Base-by-base conservation (phyloP, 2,888 invertebrate species). In the Petrophora chlorosata region DNA sequence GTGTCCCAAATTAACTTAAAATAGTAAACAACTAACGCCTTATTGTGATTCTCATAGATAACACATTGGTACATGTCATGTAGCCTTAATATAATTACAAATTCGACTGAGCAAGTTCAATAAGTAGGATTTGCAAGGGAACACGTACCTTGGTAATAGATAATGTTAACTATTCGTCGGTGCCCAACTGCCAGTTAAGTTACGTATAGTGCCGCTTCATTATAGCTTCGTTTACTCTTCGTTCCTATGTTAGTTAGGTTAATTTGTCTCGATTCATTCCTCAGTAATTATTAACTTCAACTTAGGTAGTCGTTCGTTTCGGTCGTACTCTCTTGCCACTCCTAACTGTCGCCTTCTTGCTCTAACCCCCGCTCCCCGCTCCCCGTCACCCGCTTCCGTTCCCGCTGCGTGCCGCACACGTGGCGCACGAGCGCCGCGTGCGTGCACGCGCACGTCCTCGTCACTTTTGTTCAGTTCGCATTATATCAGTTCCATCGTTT, bases 21-120 rank as follows among this genome's bases (percentile, higher is more conserved):
- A 77, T 85, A 85, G 79, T 76, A 34, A 56, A 41, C 54, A 67
- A 76, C 53, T 53, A 67, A 75, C 76, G 79, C 82, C 83, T 86
- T 85, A 84, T 75, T 86, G 85, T 86, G 85, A 86, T 87, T 82
- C 82, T 85, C 79, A 86, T 87, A 88, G 82, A 68, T 85, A 78
- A 78, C 78, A 80, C 76, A 75, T 79, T 73, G 82, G 79, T 83
- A 87, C 86, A 82, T 80, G 77, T 84, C 75, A 82, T 74, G 76
- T 84, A 86, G 83, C 78, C 82, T 79, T 85, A 76, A 75, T 77
- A 74, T 77, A 67, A 74, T 76, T 52, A 79, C 76, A 78, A 76
- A 76, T 79, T 75, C 79, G 84, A 86, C 83, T 86, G 87, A 86
- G 65, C 72, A 61, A 52, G 42, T 76, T 74, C 81, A 79, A 79